Percentiles rank a stretch among this genome's conserved stretches.
These are phyloP conservation scores for Cydia pomonella DNA, from an alignment of 1,140 invertebrate species.

Conservation along the genomic window DNA sequence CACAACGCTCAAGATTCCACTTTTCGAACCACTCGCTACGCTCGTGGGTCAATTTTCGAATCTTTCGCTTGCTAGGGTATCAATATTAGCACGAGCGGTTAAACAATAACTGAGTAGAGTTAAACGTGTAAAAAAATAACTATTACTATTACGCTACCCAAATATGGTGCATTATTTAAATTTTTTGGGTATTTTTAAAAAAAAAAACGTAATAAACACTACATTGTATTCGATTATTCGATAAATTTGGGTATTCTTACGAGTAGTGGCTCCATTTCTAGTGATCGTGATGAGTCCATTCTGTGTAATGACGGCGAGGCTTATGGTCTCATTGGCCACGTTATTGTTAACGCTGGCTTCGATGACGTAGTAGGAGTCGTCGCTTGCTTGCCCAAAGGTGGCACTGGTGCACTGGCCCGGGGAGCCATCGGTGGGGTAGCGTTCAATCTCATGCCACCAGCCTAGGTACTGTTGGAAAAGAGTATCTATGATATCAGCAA, in stretches of 20 bases:
- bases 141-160: no score
- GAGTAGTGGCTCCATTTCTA: conserved; percentile 47
- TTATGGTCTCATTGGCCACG: conserved; percentile 44
- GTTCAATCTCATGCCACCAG: conserved; percentile 69
- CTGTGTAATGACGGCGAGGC: conserved; percentile 42
- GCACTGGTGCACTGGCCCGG: conserved; percentile 58
- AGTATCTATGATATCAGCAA: neutral
- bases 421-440: conserved; percentile 50
- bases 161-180: no score
- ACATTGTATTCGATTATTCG: no score
- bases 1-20: no score
- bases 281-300: conserved; percentile 55
- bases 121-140: no score
- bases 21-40: no score
- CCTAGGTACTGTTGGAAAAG: conserved; percentile 57
- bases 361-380: conserved; percentile 45
- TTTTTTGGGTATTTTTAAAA: neutral
- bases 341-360: conserved; percentile 54
- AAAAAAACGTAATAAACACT: conserved; percentile 17
- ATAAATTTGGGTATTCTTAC: conserved; percentile 39
- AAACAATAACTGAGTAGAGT: no score
- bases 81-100: no score
- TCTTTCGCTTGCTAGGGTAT: no score
- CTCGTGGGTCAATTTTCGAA: no score
- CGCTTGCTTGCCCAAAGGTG: conserved; percentile 40